A percentile compares a stretch with the other conserved stretches of the same genome.
Evolutionary conservation across 2,113 vertebrate genomes (phyloP).

Genomic region (Perca schrenkii): DNA sequence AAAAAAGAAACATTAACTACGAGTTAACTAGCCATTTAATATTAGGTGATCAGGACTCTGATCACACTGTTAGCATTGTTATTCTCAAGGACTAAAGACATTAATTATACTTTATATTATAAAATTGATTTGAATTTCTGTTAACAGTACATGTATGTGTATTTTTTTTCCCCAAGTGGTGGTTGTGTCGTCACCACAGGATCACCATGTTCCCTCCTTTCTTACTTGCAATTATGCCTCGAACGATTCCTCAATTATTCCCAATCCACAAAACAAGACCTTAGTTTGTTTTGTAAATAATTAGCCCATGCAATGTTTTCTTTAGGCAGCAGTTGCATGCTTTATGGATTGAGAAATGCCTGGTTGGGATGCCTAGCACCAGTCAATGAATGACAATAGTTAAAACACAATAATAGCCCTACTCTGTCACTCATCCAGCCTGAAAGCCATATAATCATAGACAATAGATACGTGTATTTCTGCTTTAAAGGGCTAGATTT

Average conservation of each 20-base stretch:
- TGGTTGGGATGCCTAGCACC: not conserved
- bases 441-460: slow-evolving; percentile 3
- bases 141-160: too few relatives aligned
- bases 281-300: slow-evolving; percentile 34
- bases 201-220: not conserved
- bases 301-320: slow-evolving; percentile 28
- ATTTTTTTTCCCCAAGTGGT: not conserved
- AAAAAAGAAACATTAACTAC: not conserved
- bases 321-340: slow-evolving; percentile 15
- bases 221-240: not conserved
- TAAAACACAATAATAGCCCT: slow-evolving; percentile 39
- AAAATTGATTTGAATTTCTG: not conserved
- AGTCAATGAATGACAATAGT: slow-evolving; percentile 65
- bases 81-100: not conserved
- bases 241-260: not conserved
- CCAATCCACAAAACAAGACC: not conserved
- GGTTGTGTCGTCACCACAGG: not conserved
- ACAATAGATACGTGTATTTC: slow-evolving; percentile 38
- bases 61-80: not conserved
- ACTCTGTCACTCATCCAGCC: slow-evolving; percentile 19
- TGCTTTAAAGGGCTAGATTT: not conserved
- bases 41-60: not conserved
- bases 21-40: not conserved
- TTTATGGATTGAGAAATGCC: slow-evolving; percentile 39
- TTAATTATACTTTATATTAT: not conserved